Percentiles rank a stretch among this genome's conserved stretches.
phyloP scores from a whole-genome alignment of 1,140 invertebrate genomes.

The Neodiprion fabricii region DNA sequence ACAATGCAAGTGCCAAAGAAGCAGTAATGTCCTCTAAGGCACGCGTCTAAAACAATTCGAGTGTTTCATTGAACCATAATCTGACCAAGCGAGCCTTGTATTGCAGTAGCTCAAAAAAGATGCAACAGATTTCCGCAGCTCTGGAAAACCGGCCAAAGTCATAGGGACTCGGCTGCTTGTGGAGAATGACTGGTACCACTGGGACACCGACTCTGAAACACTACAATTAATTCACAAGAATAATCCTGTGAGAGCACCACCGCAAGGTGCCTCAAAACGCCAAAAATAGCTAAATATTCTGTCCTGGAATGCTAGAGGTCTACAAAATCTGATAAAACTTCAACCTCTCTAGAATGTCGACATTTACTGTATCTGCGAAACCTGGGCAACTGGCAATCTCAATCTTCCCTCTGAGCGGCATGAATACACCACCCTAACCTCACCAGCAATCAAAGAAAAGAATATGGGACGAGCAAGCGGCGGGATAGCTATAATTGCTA shows the following conservation, averaged over 20 bases:
- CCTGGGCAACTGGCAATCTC: not conserved
- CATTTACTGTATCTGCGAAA: slow-evolving; percentile 10
- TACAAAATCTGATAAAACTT: not conserved
- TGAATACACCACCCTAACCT: slow-evolving; percentile 1
- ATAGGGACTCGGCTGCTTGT: not conserved
- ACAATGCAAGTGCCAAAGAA: not conserved
- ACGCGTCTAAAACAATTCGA: not conserved
- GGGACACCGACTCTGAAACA: not conserved
- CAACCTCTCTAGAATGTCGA: not conserved
- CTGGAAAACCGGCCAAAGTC: not conserved
- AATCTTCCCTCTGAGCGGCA: not conserved
- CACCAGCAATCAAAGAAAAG: slow-evolving; percentile 10
- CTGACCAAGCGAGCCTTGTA: not conserved
- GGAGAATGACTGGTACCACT: not conserved
- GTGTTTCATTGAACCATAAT: not conserved
- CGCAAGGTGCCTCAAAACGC: not conserved
- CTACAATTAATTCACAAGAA: too few relatives aligned
- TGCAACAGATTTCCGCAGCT: too few relatives aligned
- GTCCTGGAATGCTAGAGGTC: slow-evolving; percentile 6
- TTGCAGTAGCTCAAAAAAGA: too few relatives aligned
- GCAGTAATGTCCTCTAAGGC: not conserved
- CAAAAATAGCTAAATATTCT: slow-evolving; percentile 12
- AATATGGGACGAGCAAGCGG: slow-evolving; percentile 13
- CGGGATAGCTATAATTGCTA: slow-evolving; percentile 7
- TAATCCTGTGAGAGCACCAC: too few relatives aligned